A percentile compares a stretch with the other conserved stretches of the same genome.
These are phyloP conservation scores for Falco berigora DNA, from an alignment of 2,797 vertebrate species.

Conservation along the genomic window DNA sequence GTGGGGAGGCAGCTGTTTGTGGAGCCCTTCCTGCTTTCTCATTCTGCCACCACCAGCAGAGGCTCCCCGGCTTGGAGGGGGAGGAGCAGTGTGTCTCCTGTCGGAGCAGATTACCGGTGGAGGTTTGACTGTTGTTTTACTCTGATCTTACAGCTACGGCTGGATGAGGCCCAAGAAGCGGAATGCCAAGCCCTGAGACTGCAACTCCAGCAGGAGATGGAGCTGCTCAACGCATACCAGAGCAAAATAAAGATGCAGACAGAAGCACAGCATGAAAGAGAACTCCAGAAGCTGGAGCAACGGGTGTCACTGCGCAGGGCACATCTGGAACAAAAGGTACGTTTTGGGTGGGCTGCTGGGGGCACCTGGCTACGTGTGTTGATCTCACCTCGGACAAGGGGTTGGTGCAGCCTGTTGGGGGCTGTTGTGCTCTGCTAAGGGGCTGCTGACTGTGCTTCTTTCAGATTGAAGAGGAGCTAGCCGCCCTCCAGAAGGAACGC, in stretches of 20 bases:
- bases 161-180: conserved; percentile 98
- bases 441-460: conserved; percentile 1
- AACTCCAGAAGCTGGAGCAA: conserved; percentile 97
- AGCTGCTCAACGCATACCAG: conserved; percentile 99
- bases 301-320: conserved; percentile 95
- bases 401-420: not conserved
- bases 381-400: fast-evolving
- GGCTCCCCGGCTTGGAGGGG: not conserved
- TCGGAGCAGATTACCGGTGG: not conserved
- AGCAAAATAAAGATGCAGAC: conserved; percentile 99
- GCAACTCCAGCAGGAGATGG: conserved; percentile 99
- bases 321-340: conserved; percentile 96
- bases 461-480: conserved; percentile 98
- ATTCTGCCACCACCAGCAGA: not conserved
- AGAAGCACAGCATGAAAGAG: conserved; percentile 95
- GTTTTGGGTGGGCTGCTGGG: not conserved
- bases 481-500: conserved; percentile 96
- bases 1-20: not conserved
- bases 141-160: conserved; percentile 81
- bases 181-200: conserved; percentile 98
- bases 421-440: not conserved
- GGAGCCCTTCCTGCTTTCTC: not conserved
- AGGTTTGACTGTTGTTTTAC: not conserved
- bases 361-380: fast-evolving
- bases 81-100: fast-evolving